Base-by-base conservation (phyloP, 2,888 invertebrate genomes). In the Operophtera brumata region DNA sequence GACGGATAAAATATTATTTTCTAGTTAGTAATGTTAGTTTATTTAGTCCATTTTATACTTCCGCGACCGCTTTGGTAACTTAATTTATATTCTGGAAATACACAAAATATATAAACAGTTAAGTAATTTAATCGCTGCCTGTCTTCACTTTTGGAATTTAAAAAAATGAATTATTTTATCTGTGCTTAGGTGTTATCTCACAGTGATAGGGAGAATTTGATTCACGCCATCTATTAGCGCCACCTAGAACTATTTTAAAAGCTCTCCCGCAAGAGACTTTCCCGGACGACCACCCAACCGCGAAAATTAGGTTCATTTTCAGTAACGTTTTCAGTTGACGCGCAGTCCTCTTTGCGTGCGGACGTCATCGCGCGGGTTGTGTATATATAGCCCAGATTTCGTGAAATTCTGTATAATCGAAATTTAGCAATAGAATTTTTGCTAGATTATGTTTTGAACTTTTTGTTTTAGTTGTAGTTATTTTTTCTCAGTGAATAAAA, bases 251-350 rank as follows among this genome's bases (percentile, higher is more conserved):
- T 55, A 59, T 49, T 48, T 65, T 53, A 63, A 69, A 68, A 70
- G 70, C 67, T 66, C 70, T 66, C 67, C 67, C 71, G 65, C 69
- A 68, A 71, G 70, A 71, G 64, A 66, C 62, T 67, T 71, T 74
- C 67, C 67, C 65, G 67, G 68, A 70, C 71, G 65, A 74, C 67
- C 70, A 67, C 67, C 71, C 71, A 73, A 69, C 71, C 73, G 65
- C 70, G 72, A 72, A 80, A 83, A 84, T 82, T 79, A 80, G 84
- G 80, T 83, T 80, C 80, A 74, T 77, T 75, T 77, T 81, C 75
- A 71, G 73, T 66, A 71, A 74, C 73, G 73, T 69, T 71, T 75
- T 73, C 80, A 85, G 84, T 86, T 70, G 75, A 72, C 77, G 76
- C 73, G 74, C 71, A 72, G 62, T 68, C 68, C 62, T 57, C 64